Conservation (phyloP, 2,797 vertebrate genomes). For the Erpetoichthys calabaricus region DNA sequence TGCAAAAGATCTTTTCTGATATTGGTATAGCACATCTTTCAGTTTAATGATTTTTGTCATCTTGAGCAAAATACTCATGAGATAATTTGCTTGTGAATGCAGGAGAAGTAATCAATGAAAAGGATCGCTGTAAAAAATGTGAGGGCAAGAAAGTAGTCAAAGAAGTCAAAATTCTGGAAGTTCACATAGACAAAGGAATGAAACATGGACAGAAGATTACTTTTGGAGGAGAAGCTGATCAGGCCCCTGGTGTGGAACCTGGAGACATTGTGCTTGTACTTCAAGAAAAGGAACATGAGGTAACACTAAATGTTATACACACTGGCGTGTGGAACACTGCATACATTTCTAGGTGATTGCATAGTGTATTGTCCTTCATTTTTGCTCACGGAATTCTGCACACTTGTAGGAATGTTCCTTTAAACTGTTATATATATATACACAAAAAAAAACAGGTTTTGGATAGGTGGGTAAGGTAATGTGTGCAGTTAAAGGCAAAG, state of each 20-base stretch:
- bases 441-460: too few species aligned
- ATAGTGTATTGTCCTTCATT: too few species aligned
- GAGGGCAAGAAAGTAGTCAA: slow-evolving; percentile 96
- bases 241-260: slow-evolving; percentile 84
- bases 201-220: slow-evolving; percentile 94
- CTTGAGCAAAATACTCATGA: background rate
- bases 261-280: slow-evolving; percentile 91
- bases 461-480: too few species aligned
- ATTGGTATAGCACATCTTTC: too few species aligned
- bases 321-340: background rate
- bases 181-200: slow-evolving; percentile 98
- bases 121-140: slow-evolving; percentile 97
- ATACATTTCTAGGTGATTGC: too few species aligned
- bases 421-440: too few species aligned
- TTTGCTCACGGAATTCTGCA: too few species aligned
- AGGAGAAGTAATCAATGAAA: slow-evolving; percentile 98
- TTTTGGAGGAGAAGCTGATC: slow-evolving; percentile 92
- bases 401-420: too few species aligned
- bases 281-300: slow-evolving; percentile 95
- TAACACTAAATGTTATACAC: slow-evolving; percentile 26
- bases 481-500: too few species aligned
- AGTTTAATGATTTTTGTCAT: too few species aligned
- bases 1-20: too few species aligned
- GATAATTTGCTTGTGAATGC: slow-evolving; percentile 4
- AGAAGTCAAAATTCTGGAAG: slow-evolving; percentile 97